These are phyloP conservation scores for Pyxicephalus adspersus DNA, from an alignment of 2,113 vertebrate species.

Conservation along the genomic window DNA sequence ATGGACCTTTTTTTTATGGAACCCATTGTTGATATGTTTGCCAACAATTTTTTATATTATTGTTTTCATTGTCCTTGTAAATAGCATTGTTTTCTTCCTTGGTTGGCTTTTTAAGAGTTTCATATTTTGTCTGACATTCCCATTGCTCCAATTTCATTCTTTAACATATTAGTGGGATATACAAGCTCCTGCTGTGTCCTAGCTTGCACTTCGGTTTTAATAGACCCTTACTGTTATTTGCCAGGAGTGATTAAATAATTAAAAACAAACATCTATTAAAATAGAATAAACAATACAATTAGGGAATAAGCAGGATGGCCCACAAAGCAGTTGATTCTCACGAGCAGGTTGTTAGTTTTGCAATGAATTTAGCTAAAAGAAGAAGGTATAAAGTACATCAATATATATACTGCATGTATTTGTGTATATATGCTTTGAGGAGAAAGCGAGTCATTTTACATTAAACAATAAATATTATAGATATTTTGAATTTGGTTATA, in stretches of 20 bases:
- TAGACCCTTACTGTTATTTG: conserved; percentile 42
- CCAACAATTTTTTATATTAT: conserved; percentile 10
- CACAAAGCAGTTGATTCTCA: not conserved
- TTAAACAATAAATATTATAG: too few species aligned
- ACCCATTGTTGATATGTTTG: conserved; percentile 1
- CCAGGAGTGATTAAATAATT: conserved; percentile 43
- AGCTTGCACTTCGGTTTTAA: conserved; percentile 39
- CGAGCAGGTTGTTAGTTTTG: not conserved
- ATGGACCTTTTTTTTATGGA: conserved; percentile 2
- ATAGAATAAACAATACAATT: conserved; percentile 42
- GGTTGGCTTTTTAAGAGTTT: conserved; percentile 10
- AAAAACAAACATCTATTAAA: conserved; percentile 39
- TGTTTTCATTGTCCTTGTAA: conserved; percentile 23
- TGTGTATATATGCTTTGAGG: too few species aligned
- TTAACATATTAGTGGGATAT: conserved; percentile 43
- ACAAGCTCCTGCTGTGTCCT: conserved; percentile 28
- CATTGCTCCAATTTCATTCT: conserved; percentile 27
- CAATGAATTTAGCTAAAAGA: too few species aligned
- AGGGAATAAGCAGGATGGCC: conserved; percentile 15
- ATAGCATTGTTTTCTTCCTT: conserved; percentile 32
- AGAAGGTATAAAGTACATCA: too few species aligned
- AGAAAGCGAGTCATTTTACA: too few species aligned
- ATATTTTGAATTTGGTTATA: too few species aligned
- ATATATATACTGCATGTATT: too few species aligned
- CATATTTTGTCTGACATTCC: conserved; percentile 29